A percentile compares a stretch with the other conserved stretches of the same genome.
Conservation (phyloP, 1,140 invertebrate genomes). For the Lucilia sericata region DNA sequence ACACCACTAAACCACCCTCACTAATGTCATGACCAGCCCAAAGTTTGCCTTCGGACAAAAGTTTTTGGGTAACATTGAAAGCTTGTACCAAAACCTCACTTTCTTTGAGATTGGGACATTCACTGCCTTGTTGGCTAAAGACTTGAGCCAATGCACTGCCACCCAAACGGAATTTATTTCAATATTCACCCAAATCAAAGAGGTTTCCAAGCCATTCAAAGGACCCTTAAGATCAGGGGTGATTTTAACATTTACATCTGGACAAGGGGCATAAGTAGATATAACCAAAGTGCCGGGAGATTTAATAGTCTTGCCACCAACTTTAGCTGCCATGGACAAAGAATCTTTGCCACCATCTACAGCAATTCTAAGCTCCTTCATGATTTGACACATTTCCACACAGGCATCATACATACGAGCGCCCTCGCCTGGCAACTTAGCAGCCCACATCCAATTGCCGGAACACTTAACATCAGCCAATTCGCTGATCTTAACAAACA, state of each 20-base stretch:
- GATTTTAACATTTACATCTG: slow-evolving; percentile 83
- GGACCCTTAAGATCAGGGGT: slow-evolving; percentile 91
- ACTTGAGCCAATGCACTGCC: slow-evolving; percentile 94
- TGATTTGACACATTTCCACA: slow-evolving; percentile 86
- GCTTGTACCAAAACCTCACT: slow-evolving; percentile 76
- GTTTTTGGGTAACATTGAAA: slow-evolving; percentile 85
- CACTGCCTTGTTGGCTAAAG: slow-evolving; percentile 86
- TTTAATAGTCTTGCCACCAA: slow-evolving; percentile 81
- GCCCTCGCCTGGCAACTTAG: slow-evolving; percentile 93
- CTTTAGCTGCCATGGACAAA: slow-evolving; percentile 94
- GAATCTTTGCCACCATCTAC: slow-evolving; percentile 99
- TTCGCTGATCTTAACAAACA: slow-evolving; percentile 89
- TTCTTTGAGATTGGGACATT: slow-evolving; percentile 83
- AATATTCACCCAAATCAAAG: slow-evolving; percentile 80
- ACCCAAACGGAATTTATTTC: slow-evolving; percentile 80
- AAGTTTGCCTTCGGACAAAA: slow-evolving; percentile 81
- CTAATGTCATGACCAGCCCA: slow-evolving; percentile 96
- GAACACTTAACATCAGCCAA: slow-evolving; percentile 95
- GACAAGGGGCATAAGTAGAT: slow-evolving; percentile 94
- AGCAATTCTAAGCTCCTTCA: slow-evolving; percentile 89
- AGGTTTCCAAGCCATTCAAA: slow-evolving; percentile 66
- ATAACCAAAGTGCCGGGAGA: slow-evolving; percentile 94
- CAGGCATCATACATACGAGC: slow-evolving; percentile 89
- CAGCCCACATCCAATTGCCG: slow-evolving; percentile 99
- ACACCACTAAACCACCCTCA: slow-evolving; percentile 93